A percentile compares a stretch with the other conserved stretches of the same genome.
Conservation (phyloP, 1,140 invertebrate genomes). For the Cylas formicarius region DNA sequence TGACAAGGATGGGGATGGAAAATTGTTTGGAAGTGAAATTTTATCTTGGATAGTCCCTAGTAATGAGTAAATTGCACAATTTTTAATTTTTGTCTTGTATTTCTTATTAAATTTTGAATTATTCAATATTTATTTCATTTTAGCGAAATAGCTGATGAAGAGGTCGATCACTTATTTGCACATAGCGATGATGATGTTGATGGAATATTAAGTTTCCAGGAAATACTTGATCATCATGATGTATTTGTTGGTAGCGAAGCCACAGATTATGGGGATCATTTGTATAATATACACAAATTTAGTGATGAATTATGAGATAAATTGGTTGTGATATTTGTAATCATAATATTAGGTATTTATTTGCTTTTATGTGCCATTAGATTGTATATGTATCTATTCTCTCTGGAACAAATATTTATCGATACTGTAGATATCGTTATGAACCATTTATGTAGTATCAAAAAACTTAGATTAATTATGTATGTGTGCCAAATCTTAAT, state of each 20-base stretch:
- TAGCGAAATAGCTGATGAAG: conserved; percentile 81
- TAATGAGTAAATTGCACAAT: conserved; percentile 69
- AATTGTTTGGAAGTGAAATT: conserved; percentile 73
- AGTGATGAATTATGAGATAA: conserved; percentile 70
- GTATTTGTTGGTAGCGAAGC: conserved; percentile 94
- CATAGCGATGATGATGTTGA: conserved; percentile 86
- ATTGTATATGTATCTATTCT: too few relatives aligned
- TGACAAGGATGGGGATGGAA: conserved; percentile 82
- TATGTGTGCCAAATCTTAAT: too few relatives aligned
- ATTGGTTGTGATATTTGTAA: too few relatives aligned
- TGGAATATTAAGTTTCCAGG: conserved; percentile 71
- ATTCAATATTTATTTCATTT: conserved; percentile 32
- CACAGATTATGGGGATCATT: conserved; percentile 89
- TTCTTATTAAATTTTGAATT: background rate
- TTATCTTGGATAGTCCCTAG: conserved; percentile 86
- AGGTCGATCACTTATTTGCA: conserved; percentile 85
- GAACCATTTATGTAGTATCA: too few relatives aligned
- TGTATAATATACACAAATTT: conserved; percentile 73
- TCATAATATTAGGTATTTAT: too few relatives aligned
- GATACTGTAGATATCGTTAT: too few relatives aligned
- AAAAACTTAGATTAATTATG: too few relatives aligned
- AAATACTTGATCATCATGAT: conserved; percentile 84
- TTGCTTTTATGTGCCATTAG: too few relatives aligned
- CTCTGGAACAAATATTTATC: too few relatives aligned
- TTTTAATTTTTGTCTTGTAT: conserved; percentile 5